phyloP scores from a whole-genome alignment of 2,797 vertebrate genomes.

The Capromys pilorides region DNA sequence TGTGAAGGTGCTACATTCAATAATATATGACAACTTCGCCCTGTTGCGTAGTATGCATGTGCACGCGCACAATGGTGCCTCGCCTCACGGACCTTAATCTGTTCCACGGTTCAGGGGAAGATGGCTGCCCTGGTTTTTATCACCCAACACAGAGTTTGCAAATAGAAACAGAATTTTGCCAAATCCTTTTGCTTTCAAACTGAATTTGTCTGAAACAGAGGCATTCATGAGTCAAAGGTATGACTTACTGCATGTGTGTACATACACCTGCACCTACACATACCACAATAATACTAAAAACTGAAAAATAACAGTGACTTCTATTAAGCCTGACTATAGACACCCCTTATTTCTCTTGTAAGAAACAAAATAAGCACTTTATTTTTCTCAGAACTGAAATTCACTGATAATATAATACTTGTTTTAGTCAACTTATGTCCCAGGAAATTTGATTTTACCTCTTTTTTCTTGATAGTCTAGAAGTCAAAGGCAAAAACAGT shows the following conservation, averaged over 20 bases:
- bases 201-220: neutral
- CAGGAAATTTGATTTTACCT: slow-evolving; percentile 6
- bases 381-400: slow-evolving; percentile 32
- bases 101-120: neutral
- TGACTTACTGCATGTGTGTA: accelerated
- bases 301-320: neutral
- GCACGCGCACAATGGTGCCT: neutral
- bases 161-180: neutral
- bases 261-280: accelerated
- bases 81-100: neutral
- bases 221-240: neutral
- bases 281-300: neutral
- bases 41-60: neutral
- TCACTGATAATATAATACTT: neutral
- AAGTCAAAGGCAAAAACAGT: slow-evolving; percentile 53
- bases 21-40: neutral
- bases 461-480: neutral
- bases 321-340: neutral
- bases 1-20: neutral
- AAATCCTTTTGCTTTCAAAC: neutral
- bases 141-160: neutral
- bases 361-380: neutral
- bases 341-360: neutral
- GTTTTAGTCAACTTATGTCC: neutral
- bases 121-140: neutral